Conservation (phyloP, 2,113 vertebrate species). For the Etia nguti region DNA sequence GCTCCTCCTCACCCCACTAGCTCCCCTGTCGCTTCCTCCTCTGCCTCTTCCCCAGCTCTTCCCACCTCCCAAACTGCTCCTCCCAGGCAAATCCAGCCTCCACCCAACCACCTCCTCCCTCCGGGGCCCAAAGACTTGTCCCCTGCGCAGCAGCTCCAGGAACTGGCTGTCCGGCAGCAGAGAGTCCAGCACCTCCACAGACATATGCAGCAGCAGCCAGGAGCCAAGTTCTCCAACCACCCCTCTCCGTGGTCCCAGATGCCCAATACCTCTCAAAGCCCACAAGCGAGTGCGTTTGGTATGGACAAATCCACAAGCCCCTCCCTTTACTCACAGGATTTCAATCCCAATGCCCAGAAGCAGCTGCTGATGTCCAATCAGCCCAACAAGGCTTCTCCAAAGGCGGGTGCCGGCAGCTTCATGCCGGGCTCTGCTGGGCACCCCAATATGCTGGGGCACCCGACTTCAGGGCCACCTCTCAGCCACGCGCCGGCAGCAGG, state of each 20-base stretch:
- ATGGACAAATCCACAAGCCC: slow-evolving; percentile 90
- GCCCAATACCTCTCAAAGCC: slow-evolving; percentile 77
- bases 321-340: slow-evolving; percentile 84
- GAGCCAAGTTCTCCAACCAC: slow-evolving; percentile 74
- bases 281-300: slow-evolving; percentile 75
- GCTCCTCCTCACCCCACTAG: slow-evolving; percentile 78
- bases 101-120: slow-evolving; percentile 71
- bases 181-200: slow-evolving; percentile 88
- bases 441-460: slow-evolving; percentile 79
- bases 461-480: slow-evolving; percentile 62
- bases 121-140: slow-evolving; percentile 76
- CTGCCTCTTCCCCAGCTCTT: slow-evolving; percentile 75
- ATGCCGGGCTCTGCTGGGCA: slow-evolving; percentile 66
- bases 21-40: slow-evolving; percentile 73
- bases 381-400: slow-evolving; percentile 84
- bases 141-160: slow-evolving; percentile 81
- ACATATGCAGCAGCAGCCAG: slow-evolving; percentile 81
- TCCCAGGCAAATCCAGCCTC: slow-evolving; percentile 74
- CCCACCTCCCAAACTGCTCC: slow-evolving; percentile 70
- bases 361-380: slow-evolving; percentile 78
- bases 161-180: slow-evolving; percentile 84
- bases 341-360: slow-evolving; percentile 82
- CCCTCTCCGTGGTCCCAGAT: slow-evolving; percentile 82
- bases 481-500: slow-evolving; percentile 72
- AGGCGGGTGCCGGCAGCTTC: slow-evolving; percentile 78